Conservation (phyloP, 2,797 vertebrate genomes). For the Rallus crepitans region DNA sequence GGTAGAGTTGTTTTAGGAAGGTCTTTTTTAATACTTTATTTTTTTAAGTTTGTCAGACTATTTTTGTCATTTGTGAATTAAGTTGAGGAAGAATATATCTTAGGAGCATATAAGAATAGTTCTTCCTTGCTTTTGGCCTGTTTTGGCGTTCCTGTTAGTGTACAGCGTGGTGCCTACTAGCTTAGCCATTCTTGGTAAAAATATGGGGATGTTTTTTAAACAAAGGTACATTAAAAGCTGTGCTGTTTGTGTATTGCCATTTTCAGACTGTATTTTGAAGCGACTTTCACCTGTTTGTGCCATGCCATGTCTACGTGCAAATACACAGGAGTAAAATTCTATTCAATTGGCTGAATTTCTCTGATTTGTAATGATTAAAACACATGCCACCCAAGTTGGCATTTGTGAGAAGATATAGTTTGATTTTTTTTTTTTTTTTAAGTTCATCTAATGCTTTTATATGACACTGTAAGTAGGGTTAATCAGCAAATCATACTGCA, state of each 20-base stretch:
- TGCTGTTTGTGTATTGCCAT: not conserved
- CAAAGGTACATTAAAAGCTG: not conserved
- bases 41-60: not conserved
- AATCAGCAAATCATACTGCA: not conserved
- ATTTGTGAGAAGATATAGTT: not conserved
- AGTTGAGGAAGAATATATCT: not conserved
- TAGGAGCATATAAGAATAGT: conserved; percentile 5
- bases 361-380: not conserved
- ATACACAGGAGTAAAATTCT: not conserved
- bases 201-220: conserved; percentile 52
- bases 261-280: conserved; percentile 15
- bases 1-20: not conserved
- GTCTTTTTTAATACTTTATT: not conserved
- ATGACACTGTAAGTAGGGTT: not conserved
- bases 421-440: not conserved
- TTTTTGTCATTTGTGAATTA: not conserved
- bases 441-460: not conserved
- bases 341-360: not conserved
- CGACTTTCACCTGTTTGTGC: not conserved
- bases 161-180: not conserved
- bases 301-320: not conserved
- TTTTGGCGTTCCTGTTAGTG: not conserved
- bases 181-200: not conserved
- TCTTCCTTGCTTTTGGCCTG: conserved; percentile 7
- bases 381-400: not conserved